Evolutionary conservation across 1,140 invertebrate genomes (phyloP).

Genomic region (Oreohelix idahoensis): DNA sequence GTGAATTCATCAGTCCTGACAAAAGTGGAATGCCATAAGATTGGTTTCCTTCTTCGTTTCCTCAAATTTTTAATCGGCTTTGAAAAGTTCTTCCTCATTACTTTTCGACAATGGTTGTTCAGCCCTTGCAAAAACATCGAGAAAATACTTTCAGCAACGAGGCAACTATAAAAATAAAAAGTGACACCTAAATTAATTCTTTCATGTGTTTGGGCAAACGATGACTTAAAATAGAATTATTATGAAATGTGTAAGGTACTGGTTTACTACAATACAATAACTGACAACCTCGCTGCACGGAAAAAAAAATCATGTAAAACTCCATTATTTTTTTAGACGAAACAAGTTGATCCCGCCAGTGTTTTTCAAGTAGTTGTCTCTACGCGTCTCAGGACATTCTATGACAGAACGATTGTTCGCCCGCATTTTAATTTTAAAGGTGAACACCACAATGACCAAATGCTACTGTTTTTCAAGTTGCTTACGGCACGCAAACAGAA

Average conservation of each 20-base stretch:
- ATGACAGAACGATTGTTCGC: neutral
- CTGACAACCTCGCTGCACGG: too few relatives aligned
- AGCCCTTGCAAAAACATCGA: neutral
- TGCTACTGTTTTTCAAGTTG: neutral
- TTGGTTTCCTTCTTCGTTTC: slow-evolving; percentile 11
- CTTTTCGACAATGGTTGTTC: neutral
- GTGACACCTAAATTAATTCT: too few relatives aligned
- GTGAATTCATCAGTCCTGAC: slow-evolving; percentile 14
- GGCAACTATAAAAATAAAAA: too few relatives aligned
- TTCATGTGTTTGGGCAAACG: neutral
- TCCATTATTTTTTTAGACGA: neutral
- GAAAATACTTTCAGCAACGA: too few relatives aligned
- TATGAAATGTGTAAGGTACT: neutral
- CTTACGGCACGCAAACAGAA: too few relatives aligned
- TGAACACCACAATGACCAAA: neutral
- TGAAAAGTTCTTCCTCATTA: neutral
- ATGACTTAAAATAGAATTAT: neutral
- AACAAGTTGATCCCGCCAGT: neutral
- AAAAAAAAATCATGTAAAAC: too few relatives aligned
- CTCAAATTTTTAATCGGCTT: slow-evolving; percentile 24
- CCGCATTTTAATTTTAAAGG: neutral
- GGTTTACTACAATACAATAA: neutral
- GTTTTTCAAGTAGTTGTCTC: neutral
- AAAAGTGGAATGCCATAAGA: slow-evolving; percentile 27
- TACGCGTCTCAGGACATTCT: neutral